Evolutionary conservation across 1,140 invertebrate genomes (phyloP), one percentile per base, ranked within the genome.

Genomic region (Charaxes varanes): DNA sequence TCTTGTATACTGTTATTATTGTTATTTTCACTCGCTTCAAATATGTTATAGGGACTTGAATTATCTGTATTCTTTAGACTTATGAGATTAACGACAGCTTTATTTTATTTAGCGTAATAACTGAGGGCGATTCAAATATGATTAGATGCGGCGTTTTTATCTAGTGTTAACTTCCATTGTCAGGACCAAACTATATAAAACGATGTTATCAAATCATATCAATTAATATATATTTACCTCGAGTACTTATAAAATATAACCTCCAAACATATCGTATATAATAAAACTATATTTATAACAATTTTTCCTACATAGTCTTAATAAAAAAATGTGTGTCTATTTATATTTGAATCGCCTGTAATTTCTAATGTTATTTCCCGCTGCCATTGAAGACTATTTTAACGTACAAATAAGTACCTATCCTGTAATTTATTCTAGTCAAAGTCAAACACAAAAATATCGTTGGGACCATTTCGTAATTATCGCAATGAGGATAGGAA

Each of bases 391-490:
- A 60, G 50, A 59, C 35, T 55, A 27, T 59, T 59, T 46, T 36
- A 33, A 27, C 44, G n/a, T 41, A 33, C 12, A 37, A 26, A 12
- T 50, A 54, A 51, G 38, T 42, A 53, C 23, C 5, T 59, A 33
- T 35, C 40, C 21, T 51, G 40, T 49, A 57, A 56, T 49, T 60
- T 49, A 48, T 45, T 66, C 67, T 71, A 71, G 64, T 71, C 67
- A 65, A 59, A 45, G 51, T 53, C 23, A 31, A 10, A 32, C n/a
- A 8, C 21, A 28, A 13, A 3, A 17, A 14, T 30, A 21, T 3
- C 30, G 17, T 28, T 10, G 15, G 17, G 12, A 40, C 18, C 27
- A 37, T 45, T 37, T 45, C 34, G 34, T 38, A 32, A 45, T 37
- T 26, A 45, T 37, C 28, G 13, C 42, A 38, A 36, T 44, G 4